Base-by-base conservation (phyloP, 2,113 vertebrate genomes). In the Sebastes fasciatus region DNA sequence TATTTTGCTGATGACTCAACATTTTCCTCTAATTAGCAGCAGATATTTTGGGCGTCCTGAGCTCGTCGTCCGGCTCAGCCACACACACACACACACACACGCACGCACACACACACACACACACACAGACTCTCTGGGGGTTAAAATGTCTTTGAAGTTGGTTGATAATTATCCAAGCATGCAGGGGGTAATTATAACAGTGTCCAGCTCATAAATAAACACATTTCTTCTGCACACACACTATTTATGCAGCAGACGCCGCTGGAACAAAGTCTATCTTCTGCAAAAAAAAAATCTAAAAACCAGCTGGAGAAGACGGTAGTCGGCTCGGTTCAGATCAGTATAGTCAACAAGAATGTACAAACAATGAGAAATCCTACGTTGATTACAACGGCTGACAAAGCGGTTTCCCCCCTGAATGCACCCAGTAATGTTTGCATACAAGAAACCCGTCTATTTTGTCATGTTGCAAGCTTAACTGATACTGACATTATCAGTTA, bases 201-300 rank as follows among this genome's bases (percentile, higher is more conserved):
- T 61, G 86, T 89, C 88, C 88, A 66, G 68, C 79, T 79, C 70
- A 85, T 90, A 80, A 90, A 88, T 68, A 86, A 86, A 85, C 76
- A 49, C 79, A 61, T 72, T 81, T 79, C 49, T 40, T 60, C 11
- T 70, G 46, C 67, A 34, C 60, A 81, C 68, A 74, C 60, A 64
- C 48, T 12, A 42, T 71, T 62, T 73, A 57, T 43, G 67, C 51
- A 65, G 67, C 80, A 0, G 7, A 21, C 62, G 12, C 48, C 12
- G 46, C 75, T 45, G 43, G 26, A 61, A 16, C 46, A 21, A 46
- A 21, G 55, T 34, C 14, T 26, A 43, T 34, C n/a, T 43, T 34
- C 58, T 68, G 43, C 11, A 7, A 48, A 17, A 45, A 45, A 26
- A n/a, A 23, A 57, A 23, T 6, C 6, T 23, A 12, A 40, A 51